Conservation (phyloP, 2,113 vertebrate species). For the Pitta sordida region DNA sequence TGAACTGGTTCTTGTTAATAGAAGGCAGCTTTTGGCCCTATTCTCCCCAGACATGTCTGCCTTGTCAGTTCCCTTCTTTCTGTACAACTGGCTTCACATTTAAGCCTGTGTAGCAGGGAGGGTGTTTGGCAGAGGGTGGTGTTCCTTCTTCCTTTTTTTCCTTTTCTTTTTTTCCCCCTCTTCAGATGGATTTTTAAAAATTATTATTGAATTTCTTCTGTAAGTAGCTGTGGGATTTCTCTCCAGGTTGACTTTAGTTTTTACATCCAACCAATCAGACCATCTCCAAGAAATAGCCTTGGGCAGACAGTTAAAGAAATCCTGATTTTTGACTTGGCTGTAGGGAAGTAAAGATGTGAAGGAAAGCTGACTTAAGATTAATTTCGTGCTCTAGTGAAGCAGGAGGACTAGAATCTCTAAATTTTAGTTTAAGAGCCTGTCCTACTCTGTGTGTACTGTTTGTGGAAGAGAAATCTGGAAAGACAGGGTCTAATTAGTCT, state of each 20-base stretch:
- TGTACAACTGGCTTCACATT: background rate
- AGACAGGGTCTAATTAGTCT: slow-evolving; percentile 13
- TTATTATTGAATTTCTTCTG: background rate
- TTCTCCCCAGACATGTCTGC: background rate
- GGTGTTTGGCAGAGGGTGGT: background rate
- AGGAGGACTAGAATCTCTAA: background rate
- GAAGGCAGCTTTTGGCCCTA: background rate
- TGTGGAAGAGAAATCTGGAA: background rate
- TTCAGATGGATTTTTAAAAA: background rate
- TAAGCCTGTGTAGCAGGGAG: background rate
- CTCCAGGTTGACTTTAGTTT: background rate
- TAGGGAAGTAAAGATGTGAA: background rate
- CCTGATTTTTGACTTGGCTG: background rate
- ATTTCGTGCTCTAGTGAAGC: background rate
- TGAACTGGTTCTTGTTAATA: background rate
- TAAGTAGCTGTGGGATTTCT: background rate
- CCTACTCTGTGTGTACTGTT: background rate
- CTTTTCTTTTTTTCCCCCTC: background rate
- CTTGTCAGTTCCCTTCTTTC: accelerated
- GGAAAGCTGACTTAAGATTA: background rate
- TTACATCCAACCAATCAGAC: background rate
- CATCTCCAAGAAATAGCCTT: background rate
- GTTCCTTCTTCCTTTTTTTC: background rate
- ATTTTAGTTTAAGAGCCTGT: background rate
- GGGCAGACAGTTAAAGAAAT: background rate